phyloP scores from a whole-genome alignment of 2,797 vertebrate genomes.

The Rhynchotus rufescens region DNA sequence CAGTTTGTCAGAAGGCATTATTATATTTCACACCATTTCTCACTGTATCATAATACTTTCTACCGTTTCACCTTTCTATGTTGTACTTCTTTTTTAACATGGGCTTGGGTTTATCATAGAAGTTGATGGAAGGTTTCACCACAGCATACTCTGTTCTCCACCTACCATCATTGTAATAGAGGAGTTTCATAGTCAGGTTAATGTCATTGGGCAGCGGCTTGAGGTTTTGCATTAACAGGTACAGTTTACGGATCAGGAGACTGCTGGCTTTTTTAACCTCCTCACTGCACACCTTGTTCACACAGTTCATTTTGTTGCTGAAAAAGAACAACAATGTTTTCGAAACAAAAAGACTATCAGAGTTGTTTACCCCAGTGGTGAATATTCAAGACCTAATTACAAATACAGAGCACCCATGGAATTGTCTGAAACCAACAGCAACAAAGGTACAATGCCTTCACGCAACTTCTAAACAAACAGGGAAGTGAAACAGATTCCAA shows the following conservation, averaged over 20 bases:
- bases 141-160: not conserved
- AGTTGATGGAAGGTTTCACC: not conserved
- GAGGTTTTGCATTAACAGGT: slow-evolving; percentile 92
- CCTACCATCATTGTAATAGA: slow-evolving; percentile 92
- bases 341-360: slow-evolving; percentile 20
- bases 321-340: not conserved
- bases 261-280: slow-evolving; percentile 86
- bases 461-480: slow-evolving; percentile 36
- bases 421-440: slow-evolving; percentile 16
- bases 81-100: not conserved
- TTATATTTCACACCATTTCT: not conserved
- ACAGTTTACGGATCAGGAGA: slow-evolving; percentile 89
- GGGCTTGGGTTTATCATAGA: not conserved
- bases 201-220: slow-evolving; percentile 86
- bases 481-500: slow-evolving; percentile 50
- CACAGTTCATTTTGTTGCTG: slow-evolving; percentile 59
- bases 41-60: not conserved
- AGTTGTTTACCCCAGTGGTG: slow-evolving; percentile 34
- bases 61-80: not conserved
- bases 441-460: slow-evolving; percentile 33
- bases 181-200: slow-evolving; percentile 92
- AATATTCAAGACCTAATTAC: slow-evolving; percentile 37
- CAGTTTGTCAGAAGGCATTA: not conserved
- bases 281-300: slow-evolving; percentile 9
- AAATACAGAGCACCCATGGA: slow-evolving; percentile 46